A percentile compares a stretch with the other conserved stretches of the same genome.
These are phyloP conservation scores for Scaptomyza pallida DNA, from an alignment of 1,140 invertebrate species.

Conservation along the genomic window DNA sequence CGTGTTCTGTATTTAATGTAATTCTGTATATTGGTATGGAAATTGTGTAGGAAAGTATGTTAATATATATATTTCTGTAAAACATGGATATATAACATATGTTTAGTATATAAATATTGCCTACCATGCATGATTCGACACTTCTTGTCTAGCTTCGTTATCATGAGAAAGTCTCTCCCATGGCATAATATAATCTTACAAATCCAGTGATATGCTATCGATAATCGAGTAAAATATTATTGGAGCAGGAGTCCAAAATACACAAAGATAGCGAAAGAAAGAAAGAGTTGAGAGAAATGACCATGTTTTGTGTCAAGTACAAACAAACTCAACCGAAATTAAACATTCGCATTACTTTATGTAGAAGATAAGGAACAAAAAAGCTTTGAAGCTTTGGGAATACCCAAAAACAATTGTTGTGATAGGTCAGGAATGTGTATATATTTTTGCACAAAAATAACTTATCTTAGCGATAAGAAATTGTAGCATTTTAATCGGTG, in stretches of 20 bases:
- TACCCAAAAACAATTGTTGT: not conserved
- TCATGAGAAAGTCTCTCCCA: constrained; percentile 4
- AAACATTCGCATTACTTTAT: no score
- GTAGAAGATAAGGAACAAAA: not conserved
- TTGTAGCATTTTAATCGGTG: not conserved
- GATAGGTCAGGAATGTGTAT: constrained; percentile 15
- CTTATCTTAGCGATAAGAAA: not conserved
- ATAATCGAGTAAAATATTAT: not conserved
- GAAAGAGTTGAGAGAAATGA: not conserved
- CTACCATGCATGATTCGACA: not conserved
- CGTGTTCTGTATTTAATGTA: no score
- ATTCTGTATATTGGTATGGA: no score
- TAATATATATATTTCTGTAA: no score
- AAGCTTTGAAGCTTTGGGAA: not conserved
- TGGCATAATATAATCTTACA: not conserved
- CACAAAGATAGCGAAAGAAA: not conserved
- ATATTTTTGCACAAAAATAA: not conserved
- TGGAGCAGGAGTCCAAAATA: constrained; percentile 5
- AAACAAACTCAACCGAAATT: no score
- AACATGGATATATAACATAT: no score
- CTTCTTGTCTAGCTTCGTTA: not conserved
- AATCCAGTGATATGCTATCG: not conserved
- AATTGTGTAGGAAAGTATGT: no score
- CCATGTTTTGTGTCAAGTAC: no score
- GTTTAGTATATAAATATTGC: not conserved